Evolutionary conservation across 1,140 invertebrate species (phyloP), one percentile per base, ranked within the genome.

Genomic region (Polypedilum vanderplanki): DNA sequence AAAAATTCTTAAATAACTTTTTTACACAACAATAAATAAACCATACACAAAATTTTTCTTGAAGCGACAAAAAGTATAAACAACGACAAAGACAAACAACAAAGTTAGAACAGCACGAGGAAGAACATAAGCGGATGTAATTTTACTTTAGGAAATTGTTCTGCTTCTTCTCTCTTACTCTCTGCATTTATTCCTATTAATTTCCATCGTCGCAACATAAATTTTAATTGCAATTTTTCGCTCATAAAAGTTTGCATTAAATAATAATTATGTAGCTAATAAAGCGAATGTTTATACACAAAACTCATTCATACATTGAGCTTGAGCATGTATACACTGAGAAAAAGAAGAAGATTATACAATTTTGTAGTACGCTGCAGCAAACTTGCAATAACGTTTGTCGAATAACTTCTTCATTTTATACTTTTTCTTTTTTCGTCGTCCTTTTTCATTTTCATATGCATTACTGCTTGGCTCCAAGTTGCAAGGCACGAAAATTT

Each of bases 181-280:
- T 57, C 46, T n/a, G n/a, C 46, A 57, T 9, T 33, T 33, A 33
- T 33, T 33, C 24, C 24, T 15, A 57, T 57, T 57, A 67, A 70
- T 22, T 70, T 70, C 7, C 65, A 70, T 18, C 18, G 15, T 22
- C 17, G 9, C 5, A 70, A 20, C 65, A 70, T 70, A 20, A 18
- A 70, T 70, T 70, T 70, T 70, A 18, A 70, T 70, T 70, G 20
- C 17, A 70, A 18, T 20, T 70, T 57, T 57, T 57, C 46, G 46
- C 17, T 70, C 65, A 70, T 70, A 70, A 70, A 33, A 70, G 8
- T 70, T 22, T 70, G 65, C 65, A 70, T 70, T 70, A 70, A 70
- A 18, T 70, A 70, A 70, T 70, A 70, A 70, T 70, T 70, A 70
- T 22, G 20, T 18, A 70, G 20, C 65, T 20, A 70, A 22, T 22